These are phyloP conservation scores for Oncopodura yosiiana DNA, from an alignment of 1,140 invertebrate genomes.

Conservation along the genomic window DNA sequence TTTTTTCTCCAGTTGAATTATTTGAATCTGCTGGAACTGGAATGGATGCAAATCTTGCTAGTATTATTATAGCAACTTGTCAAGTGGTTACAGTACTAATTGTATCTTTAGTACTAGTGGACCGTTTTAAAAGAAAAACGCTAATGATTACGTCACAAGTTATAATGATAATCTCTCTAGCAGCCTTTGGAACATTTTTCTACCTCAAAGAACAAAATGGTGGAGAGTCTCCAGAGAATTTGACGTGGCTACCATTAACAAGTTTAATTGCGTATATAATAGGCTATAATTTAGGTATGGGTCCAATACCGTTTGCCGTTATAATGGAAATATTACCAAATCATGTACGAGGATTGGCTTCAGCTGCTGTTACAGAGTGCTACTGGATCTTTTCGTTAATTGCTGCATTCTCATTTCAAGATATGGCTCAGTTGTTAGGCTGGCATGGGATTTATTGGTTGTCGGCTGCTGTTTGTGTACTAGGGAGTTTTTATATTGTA, in stretches of 20 bases:
- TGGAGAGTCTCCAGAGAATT: slow-evolving; percentile 11
- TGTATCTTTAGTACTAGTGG: slow-evolving; percentile 44
- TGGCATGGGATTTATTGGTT: slow-evolving; percentile 47
- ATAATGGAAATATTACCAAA: slow-evolving; percentile 48
- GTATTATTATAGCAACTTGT: slow-evolving; percentile 16
- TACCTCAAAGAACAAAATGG: slow-evolving; percentile 33
- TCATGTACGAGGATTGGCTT: slow-evolving; percentile 35
- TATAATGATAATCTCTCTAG: slow-evolving; percentile 46
- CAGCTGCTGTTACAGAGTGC: slow-evolving; percentile 12
- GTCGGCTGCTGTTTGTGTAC: slow-evolving; percentile 46
- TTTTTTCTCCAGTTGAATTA: slow-evolving; percentile 7
- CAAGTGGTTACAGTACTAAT: slow-evolving; percentile 58
- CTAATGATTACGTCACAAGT: slow-evolving; percentile 54
- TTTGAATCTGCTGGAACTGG: slow-evolving; percentile 18
- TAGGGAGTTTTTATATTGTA: slow-evolving; percentile 47
- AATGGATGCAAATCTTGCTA: slow-evolving; percentile 22
- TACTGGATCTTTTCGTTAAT: slow-evolving; percentile 22
- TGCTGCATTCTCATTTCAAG: slow-evolving; percentile 15
- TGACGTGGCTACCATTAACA: slow-evolving; percentile 59
- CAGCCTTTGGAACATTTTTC: slow-evolving; percentile 35
- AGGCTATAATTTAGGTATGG: slow-evolving; percentile 62
- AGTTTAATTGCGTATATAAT: slow-evolving; percentile 63
- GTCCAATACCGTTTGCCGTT: slow-evolving; percentile 70
- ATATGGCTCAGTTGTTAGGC: slow-evolving; percentile 39
- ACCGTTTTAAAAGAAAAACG: slow-evolving; percentile 59